A percentile compares a stretch with the other conserved stretches of the same genome.
These are phyloP conservation scores for Petrolisthes manimaculis DNA, from an alignment of 2,888 invertebrate genomes.

Conservation along the genomic window DNA sequence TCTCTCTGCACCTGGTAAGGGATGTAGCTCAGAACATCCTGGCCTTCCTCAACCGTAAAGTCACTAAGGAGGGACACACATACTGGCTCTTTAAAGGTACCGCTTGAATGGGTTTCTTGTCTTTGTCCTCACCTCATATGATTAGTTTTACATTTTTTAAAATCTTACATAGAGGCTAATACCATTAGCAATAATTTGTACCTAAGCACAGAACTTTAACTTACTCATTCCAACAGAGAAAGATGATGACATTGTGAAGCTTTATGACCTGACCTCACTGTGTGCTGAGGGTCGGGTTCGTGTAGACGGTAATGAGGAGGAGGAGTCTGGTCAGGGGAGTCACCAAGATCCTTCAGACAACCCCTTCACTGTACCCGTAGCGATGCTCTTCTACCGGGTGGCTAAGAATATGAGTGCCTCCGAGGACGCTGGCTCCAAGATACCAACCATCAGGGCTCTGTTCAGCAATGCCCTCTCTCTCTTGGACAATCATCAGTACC, in stretches of 20 bases:
- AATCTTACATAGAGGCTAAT: neutral
- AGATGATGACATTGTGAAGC: conserved; percentile 91
- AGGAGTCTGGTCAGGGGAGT: neutral
- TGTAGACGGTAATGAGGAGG: conserved; percentile 47
- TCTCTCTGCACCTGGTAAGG: conserved; percentile 87
- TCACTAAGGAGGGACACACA: conserved; percentile 94
- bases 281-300: conserved; percentile 75
- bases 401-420: conserved; percentile 82
- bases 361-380: conserved; percentile 93
- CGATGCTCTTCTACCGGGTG: conserved; percentile 89
- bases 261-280: conserved; percentile 91
- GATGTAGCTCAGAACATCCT: conserved; percentile 95
- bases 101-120: neutral
- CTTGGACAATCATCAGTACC: conserved; percentile 82
- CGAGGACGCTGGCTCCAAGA: conserved; percentile 64
- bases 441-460: conserved; percentile 70
- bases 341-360: conserved; percentile 72
- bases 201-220: neutral
- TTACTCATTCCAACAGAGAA: conserved; percentile 72
- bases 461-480: conserved; percentile 86
- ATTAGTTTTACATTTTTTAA: neutral
- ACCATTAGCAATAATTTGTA: neutral
- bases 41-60: conserved; percentile 91
- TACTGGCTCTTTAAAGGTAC: conserved; percentile 94
- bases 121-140: neutral